Evolutionary conservation across 2,113 vertebrate genomes (phyloP).

Genomic region (Pipa parva): DNA sequence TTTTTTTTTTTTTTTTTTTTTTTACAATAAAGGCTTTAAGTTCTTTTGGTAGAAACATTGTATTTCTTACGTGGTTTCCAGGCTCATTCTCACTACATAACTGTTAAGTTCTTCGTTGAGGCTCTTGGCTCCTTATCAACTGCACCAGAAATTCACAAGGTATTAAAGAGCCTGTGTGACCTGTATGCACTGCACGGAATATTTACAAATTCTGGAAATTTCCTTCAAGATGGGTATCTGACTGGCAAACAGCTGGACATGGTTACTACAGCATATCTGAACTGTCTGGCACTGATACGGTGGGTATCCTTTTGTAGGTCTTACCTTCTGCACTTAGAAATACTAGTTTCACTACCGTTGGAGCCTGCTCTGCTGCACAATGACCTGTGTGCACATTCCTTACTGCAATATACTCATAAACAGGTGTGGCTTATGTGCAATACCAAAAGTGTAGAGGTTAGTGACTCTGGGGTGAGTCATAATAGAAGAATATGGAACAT

Average conservation of each 20-base stretch:
- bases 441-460: no score
- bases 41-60: no score
- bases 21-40: no score
- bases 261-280: conserved; percentile 58
- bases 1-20: no score
- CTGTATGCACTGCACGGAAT: conserved; percentile 64
- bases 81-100: conserved; percentile 65
- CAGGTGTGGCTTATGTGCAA: neutral
- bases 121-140: conserved; percentile 50
- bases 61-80: conserved; percentile 47
- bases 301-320: conserved; percentile 48
- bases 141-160: conserved; percentile 54
- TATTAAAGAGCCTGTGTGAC: conserved; percentile 64
- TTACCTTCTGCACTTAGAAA: no score
- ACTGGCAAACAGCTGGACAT: conserved; percentile 61
- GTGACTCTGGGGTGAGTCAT: no score
- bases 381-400: neutral
- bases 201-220: conserved; percentile 55
- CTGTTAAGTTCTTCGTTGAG: conserved; percentile 61
- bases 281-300: conserved; percentile 62
- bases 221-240: conserved; percentile 60
- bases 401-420: neutral
- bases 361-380: neutral
- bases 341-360: neutral
- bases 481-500: no score